Conservation (phyloP, 2,888 invertebrate species). For the Tryphoninae sp. region DNA sequence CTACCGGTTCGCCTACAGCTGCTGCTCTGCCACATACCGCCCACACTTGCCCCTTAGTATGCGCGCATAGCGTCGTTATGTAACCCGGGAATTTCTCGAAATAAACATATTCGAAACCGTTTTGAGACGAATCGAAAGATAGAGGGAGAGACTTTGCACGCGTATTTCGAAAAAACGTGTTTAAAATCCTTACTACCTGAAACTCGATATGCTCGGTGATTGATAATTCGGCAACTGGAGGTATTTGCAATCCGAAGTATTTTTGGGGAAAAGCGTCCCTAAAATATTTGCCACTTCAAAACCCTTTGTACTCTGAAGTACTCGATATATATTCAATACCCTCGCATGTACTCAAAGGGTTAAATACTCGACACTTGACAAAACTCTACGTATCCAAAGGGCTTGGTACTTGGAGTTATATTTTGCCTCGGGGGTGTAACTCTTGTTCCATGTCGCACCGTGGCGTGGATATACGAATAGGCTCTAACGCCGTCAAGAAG, state of each 20-base stretch:
- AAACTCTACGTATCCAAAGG: neutral
- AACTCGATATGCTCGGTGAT: neutral
- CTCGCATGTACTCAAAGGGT: neutral
- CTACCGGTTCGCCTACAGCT: constrained; percentile 47
- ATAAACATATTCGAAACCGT: constrained; percentile 15
- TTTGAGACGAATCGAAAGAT: constrained; percentile 6
- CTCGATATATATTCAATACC: neutral
- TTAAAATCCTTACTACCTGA: no score
- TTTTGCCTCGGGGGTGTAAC: neutral
- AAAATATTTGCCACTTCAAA: neutral
- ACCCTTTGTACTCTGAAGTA: neutral
- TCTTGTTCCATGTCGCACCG: neutral
- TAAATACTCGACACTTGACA: neutral
- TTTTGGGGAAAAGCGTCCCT: neutral
- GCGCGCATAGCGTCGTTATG: constrained; percentile 36
- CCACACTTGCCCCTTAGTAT: constrained; percentile 19
- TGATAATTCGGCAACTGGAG: neutral
- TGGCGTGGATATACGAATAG: neutral
- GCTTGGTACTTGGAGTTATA: neutral
- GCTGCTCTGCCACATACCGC: constrained; percentile 25
- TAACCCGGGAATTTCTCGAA: constrained; percentile 39
- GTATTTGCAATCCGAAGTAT: neutral
- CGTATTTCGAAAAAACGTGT: neutral
- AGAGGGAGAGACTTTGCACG: neutral
- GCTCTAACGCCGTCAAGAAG: neutral